phyloP scores from a whole-genome alignment of 2,113 vertebrate species.

The Nyctibius bracteatus region DNA sequence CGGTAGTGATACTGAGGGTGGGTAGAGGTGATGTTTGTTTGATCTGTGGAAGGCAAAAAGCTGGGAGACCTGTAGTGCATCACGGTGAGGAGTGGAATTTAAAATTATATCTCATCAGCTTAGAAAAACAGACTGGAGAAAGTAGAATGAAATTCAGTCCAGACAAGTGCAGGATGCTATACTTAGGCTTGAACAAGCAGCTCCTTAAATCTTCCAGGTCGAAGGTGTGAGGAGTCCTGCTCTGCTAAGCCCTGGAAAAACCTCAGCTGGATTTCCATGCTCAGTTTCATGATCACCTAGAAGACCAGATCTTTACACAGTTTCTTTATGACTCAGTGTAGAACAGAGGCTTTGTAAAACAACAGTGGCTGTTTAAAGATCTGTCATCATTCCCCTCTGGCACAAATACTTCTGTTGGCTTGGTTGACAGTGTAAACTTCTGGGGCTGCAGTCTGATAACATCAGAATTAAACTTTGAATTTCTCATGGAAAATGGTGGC shows the following conservation, averaged over 20 bases:
- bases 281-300: not conserved
- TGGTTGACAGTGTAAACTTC: not conserved
- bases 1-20: accelerated
- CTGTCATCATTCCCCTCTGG: not conserved
- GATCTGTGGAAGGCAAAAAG: not conserved
- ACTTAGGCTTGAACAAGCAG: not conserved
- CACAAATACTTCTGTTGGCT: not conserved
- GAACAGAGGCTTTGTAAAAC: not conserved
- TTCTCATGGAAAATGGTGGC: not conserved
- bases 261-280: not conserved
- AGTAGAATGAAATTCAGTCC: not conserved
- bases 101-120: not conserved
- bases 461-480: not conserved
- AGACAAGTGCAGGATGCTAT: not conserved
- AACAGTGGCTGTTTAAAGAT: not conserved
- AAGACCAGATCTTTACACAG: not conserved
- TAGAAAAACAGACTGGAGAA: not conserved
- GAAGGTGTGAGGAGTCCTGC: not conserved
- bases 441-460: not conserved
- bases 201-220: not conserved
- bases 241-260: not conserved
- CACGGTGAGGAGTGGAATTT: not conserved
- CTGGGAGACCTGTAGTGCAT: not conserved
- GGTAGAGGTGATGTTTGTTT: not conserved
- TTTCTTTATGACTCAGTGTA: not conserved